A percentile compares a stretch with the other conserved stretches of the same genome.
phyloP scores from a whole-genome alignment of 1,140 invertebrate species.

The Drosophila sp. region DNA sequence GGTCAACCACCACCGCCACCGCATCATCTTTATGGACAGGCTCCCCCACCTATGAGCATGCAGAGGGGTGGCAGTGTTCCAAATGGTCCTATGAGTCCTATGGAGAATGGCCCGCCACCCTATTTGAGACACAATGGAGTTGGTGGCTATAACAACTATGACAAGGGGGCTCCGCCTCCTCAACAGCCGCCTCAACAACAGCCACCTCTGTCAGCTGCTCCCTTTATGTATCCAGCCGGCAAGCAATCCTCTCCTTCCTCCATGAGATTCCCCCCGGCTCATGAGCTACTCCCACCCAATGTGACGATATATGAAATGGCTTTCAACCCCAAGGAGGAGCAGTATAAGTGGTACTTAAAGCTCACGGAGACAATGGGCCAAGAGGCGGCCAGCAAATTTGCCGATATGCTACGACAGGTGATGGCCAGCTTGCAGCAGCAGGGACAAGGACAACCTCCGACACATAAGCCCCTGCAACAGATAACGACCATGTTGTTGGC shows the following conservation, averaged over 20 bases:
- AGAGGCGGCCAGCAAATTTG: conserved; percentile 81
- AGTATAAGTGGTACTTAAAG: conserved; percentile 81
- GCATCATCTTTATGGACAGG: conserved; percentile 64
- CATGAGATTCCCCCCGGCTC: conserved; percentile 73
- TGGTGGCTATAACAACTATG: conserved; percentile 57
- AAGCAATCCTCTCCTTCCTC: conserved; percentile 77
- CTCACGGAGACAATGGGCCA: conserved; percentile 78
- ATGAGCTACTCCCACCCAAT: conserved; percentile 80
- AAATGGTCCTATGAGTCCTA: conserved; percentile 80
- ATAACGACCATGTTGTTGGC: conserved; percentile 14
- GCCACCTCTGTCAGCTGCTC: conserved; percentile 39
- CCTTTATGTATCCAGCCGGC: conserved; percentile 62
- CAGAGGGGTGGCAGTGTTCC: conserved; percentile 73
- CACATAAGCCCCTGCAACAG: conserved; percentile 45
- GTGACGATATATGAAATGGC: conserved; percentile 82
- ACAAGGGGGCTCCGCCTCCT: conserved; percentile 58
- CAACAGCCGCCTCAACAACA: conserved; percentile 39
- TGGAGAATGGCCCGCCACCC: conserved; percentile 69
- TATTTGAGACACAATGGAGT: conserved; percentile 71
- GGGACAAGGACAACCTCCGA: conserved; percentile 36
- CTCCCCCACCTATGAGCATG: conserved; percentile 55
- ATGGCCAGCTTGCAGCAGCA: conserved; percentile 71
- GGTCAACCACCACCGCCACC: conserved; percentile 64
- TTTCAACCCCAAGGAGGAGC: conserved; percentile 78
- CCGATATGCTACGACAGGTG: conserved; percentile 77